Evolutionary conservation across 2,888 invertebrate genomes (phyloP).

Genomic region (Monoplex corrugatus): DNA sequence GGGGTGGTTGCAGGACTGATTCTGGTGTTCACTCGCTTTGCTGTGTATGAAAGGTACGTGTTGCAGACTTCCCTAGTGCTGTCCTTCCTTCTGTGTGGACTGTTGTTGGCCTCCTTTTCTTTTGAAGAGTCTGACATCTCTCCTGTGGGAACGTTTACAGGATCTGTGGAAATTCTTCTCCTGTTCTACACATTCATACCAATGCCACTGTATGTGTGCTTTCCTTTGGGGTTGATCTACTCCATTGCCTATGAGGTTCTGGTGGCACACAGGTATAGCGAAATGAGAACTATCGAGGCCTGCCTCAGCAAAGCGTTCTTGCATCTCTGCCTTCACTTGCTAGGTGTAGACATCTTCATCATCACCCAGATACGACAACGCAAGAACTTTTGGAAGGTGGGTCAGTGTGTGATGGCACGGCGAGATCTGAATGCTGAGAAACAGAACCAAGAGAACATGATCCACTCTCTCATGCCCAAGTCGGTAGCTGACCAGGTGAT

Average conservation of each 20-base stretch:
- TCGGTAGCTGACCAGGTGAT: slow-evolving; percentile 87
- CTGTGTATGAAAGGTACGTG: slow-evolving; percentile 80
- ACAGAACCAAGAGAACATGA: slow-evolving; percentile 97
- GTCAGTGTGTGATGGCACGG: slow-evolving; percentile 93
- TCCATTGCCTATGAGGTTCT: slow-evolving; percentile 92
- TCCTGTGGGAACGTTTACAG: slow-evolving; percentile 79
- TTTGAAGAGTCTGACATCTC: slow-evolving; percentile 74
- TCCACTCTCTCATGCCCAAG: slow-evolving; percentile 95
- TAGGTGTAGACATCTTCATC: slow-evolving; percentile 95
- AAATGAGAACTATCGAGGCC: slow-evolving; percentile 64
- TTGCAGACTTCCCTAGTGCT: slow-evolving; percentile 86
- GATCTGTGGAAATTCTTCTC: slow-evolving; percentile 89
- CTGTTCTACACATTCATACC: slow-evolving; percentile 96
- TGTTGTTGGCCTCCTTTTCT: slow-evolving; percentile 73
- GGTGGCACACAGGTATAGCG: slow-evolving; percentile 60
- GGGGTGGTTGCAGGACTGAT: slow-evolving; percentile 76
- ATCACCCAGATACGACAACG: slow-evolving; percentile 93
- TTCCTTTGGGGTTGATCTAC: slow-evolving; percentile 90
- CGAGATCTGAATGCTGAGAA: slow-evolving; percentile 96
- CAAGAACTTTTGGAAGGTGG: slow-evolving; percentile 97
- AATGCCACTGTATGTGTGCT: slow-evolving; percentile 92
- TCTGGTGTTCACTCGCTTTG: slow-evolving; percentile 80
- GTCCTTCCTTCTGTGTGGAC: slow-evolving; percentile 78
- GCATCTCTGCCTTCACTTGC: slow-evolving; percentile 94
- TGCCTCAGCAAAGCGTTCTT: slow-evolving; percentile 86